Percentiles rank a stretch among this genome's conserved stretches.
phyloP scores from a whole-genome alignment of 2,888 invertebrate genomes.

The Tipula lateralis region DNA sequence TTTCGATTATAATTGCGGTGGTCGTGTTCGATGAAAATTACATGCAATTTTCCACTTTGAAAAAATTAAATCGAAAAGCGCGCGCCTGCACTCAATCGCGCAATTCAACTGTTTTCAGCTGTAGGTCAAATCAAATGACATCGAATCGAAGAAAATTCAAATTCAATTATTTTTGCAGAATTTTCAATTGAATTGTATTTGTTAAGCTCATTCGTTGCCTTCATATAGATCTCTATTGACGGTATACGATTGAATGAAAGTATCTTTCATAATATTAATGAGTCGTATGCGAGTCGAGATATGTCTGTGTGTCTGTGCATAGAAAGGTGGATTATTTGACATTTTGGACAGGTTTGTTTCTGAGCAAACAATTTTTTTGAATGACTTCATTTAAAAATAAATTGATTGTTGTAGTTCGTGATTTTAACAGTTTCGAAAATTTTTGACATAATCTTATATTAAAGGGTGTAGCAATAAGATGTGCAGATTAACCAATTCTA shows the following conservation, averaged over 20 bases:
- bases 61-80: background rate
- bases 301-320: background rate
- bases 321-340: conserved; percentile 11
- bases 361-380: background rate
- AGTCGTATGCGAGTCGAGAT: background rate
- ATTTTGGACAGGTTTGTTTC: conserved; percentile 1
- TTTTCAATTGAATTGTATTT: background rate
- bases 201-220: background rate
- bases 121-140: background rate
- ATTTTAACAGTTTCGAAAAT: background rate
- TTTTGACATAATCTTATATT: background rate
- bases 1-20: background rate
- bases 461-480: no score
- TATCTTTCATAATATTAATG: conserved; percentile 24
- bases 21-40: background rate
- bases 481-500: no score
- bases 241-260: conserved; percentile 3
- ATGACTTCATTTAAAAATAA: background rate
- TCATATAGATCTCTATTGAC: conserved; percentile 2
- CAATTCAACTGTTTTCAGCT: background rate
- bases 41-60: conserved; percentile 15
- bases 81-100: background rate
- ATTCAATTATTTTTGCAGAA: conserved; percentile 4
- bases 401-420: background rate
- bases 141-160: background rate